Evolutionary conservation across 2,888 invertebrate genomes (phyloP).

Genomic region (Epinotia demarniana): DNA sequence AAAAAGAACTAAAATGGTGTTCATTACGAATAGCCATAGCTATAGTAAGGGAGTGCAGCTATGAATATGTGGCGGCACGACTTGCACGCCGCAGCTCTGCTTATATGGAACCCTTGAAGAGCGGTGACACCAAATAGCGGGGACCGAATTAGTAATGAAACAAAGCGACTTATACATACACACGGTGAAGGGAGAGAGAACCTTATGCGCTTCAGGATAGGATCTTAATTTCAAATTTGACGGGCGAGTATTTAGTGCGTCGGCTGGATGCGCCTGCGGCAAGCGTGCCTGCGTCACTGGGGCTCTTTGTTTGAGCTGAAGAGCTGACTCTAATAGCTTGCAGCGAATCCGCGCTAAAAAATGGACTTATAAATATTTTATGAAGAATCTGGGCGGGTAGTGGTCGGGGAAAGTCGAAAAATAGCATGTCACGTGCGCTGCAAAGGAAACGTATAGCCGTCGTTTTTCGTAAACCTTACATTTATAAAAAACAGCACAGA

Average conservation of each 20-base stretch:
- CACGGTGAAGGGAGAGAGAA: constrained; percentile 62
- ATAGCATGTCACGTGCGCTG: constrained; percentile 15
- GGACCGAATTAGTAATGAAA: constrained; percentile 78
- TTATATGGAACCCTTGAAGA: constrained; percentile 71
- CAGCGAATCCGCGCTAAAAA: constrained; percentile 81
- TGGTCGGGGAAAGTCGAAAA: constrained; percentile 43
- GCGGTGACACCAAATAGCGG: constrained; percentile 81
- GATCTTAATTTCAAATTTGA: constrained; percentile 75
- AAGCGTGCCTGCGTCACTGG: constrained; percentile 73
- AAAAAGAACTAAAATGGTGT: constrained; percentile 3
- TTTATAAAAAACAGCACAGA: neutral
- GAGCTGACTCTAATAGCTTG: constrained; percentile 83
- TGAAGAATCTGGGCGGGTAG: constrained; percentile 65
- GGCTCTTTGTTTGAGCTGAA: constrained; percentile 82
- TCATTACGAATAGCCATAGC: neutral
- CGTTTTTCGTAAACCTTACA: constrained; percentile 2
- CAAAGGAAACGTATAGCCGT: neutral
- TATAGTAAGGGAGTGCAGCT: constrained; percentile 5
- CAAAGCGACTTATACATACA: constrained; percentile 73
- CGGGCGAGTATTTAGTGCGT: constrained; percentile 67
- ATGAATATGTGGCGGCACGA: constrained; percentile 22
- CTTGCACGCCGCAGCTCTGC: constrained; percentile 64
- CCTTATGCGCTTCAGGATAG: constrained; percentile 71
- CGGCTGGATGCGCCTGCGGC: constrained; percentile 68
- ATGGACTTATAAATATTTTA: constrained; percentile 82